These are phyloP conservation scores for Chelonus insularis DNA, from an alignment of 1,140 invertebrate genomes.

Conservation along the genomic window DNA sequence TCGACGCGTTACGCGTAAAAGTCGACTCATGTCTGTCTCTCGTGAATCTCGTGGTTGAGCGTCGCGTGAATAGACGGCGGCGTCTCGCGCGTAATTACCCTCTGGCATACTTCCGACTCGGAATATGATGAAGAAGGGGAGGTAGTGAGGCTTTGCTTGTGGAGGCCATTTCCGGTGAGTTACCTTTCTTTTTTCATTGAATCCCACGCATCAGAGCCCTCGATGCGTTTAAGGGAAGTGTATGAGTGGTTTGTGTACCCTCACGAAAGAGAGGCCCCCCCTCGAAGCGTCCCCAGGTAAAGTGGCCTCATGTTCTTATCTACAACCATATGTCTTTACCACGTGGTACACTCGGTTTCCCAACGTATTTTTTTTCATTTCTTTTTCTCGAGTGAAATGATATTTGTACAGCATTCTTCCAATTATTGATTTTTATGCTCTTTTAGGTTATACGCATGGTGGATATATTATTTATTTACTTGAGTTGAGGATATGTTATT, in stretches of 20 bases:
- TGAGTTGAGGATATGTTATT: no score
- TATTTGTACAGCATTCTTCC: background rate
- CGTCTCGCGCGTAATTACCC: conserved; percentile 26
- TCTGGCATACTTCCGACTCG: conserved; percentile 16
- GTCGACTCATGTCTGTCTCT: conserved; percentile 4
- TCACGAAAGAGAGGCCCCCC: conserved; percentile 38
- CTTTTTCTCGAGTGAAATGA: background rate
- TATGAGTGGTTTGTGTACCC: background rate
- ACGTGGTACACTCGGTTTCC: conserved; percentile 16
- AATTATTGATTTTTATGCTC: background rate
- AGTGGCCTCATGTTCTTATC: conserved; percentile 30
- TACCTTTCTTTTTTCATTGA: conserved; percentile 38
- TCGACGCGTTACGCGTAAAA: background rate
- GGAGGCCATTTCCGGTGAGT: conserved; percentile 50
- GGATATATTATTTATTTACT: no score
- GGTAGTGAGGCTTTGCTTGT: background rate
- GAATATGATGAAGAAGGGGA: background rate
- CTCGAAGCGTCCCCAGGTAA: conserved; percentile 47
- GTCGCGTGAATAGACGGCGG: conserved; percentile 9
- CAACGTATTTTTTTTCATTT: conserved; percentile 6
- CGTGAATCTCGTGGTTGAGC: background rate
- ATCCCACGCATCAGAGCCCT: conserved; percentile 47
- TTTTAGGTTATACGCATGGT: no score
- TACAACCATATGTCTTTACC: conserved; percentile 49
- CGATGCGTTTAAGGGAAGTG: background rate